A percentile compares a stretch with the other conserved stretches of the same genome.
Conservation (phyloP, 2,888 invertebrate species). For the Drosophila sordidula region DNA sequence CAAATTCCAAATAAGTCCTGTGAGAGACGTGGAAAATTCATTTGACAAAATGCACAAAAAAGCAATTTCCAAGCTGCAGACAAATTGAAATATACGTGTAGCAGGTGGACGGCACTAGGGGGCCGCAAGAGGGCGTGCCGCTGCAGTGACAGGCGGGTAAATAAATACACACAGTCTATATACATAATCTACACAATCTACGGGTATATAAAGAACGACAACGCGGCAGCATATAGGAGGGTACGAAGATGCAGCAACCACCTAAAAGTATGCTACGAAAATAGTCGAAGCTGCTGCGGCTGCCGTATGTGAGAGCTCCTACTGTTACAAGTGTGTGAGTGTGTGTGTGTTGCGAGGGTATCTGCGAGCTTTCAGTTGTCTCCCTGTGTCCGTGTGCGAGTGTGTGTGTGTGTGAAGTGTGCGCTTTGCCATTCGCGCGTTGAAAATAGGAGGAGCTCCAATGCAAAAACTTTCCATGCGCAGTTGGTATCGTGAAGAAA, state of each 20-base stretch:
- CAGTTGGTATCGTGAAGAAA: slow-evolving; percentile 53
- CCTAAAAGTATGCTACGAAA: slow-evolving; percentile 80
- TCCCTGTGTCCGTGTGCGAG: slow-evolving; percentile 17
- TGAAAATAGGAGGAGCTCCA: slow-evolving; percentile 83
- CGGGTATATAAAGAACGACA: slow-evolving; percentile 40
- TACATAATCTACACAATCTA: slow-evolving; percentile 17
- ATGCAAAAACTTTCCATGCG: slow-evolving; percentile 74
- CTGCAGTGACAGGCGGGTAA: slow-evolving; percentile 75
- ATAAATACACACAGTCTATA: slow-evolving; percentile 56
- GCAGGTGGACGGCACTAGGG: slow-evolving; percentile 33
- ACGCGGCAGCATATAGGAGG: slow-evolving; percentile 21
- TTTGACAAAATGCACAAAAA: slow-evolving; percentile 82
- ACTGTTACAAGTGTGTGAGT: slow-evolving; percentile 27
- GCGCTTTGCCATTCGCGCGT: slow-evolving; percentile 80
- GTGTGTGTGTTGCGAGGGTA: slow-evolving; percentile 27
- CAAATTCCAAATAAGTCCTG: slow-evolving; percentile 78
- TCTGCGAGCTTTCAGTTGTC: slow-evolving; percentile 34
- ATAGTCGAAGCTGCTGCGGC: slow-evolving; percentile 69
- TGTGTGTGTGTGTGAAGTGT: slow-evolving; percentile 54
- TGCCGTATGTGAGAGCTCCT: slow-evolving; percentile 71
- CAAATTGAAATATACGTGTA: slow-evolving; percentile 76
- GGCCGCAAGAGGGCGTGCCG: slow-evolving; percentile 44
- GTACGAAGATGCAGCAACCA: slow-evolving; percentile 76
- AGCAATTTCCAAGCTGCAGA: slow-evolving; percentile 81
- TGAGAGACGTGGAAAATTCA: slow-evolving; percentile 78